These are phyloP conservation scores for Acinonyx jubatus DNA, from an alignment of 2,113 vertebrate genomes.

Conservation along the genomic window DNA sequence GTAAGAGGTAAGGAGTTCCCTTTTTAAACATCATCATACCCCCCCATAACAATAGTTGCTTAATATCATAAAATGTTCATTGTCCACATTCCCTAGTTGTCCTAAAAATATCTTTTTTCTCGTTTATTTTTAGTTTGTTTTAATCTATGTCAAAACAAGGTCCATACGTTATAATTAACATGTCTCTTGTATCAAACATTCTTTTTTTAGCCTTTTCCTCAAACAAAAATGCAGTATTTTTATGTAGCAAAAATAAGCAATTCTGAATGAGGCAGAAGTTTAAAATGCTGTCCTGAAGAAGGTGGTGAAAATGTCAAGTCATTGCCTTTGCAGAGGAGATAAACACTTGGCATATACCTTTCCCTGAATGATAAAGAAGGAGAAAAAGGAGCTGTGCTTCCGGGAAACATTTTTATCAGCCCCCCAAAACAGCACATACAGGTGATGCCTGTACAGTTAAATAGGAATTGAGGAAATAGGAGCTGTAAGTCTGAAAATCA, in stretches of 20 bases:
- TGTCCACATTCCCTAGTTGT: not conserved
- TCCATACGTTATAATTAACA: not conserved
- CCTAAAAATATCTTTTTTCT: not conserved
- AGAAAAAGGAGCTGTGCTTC: slow-evolving; percentile 51
- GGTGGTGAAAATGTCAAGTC: slow-evolving; percentile 61
- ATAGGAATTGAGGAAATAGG: slow-evolving; percentile 73
- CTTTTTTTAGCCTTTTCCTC: not conserved
- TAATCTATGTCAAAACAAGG: slow-evolving; percentile 1
- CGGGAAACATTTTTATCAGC: slow-evolving; percentile 75
- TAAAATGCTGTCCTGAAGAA: not conserved
- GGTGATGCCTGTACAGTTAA: slow-evolving; percentile 47
- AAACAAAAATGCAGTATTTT: slow-evolving; percentile 44
- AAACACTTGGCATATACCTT: slow-evolving; percentile 55
- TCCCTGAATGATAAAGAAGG: slow-evolving; percentile 68
- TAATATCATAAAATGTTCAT: slow-evolving; percentile 16
- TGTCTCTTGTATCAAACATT: not conserved
- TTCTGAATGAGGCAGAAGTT: slow-evolving; percentile 16
- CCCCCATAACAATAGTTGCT: not conserved
- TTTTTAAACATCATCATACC: not conserved
- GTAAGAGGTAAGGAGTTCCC: not conserved
- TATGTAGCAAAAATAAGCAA: slow-evolving; percentile 37
- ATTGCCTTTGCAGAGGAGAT: slow-evolving; percentile 64
- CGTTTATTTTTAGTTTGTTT: not conserved
- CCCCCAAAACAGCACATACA: slow-evolving; percentile 61
- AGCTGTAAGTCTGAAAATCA: slow-evolving; percentile 77